Evolutionary conservation across 2,797 vertebrate species (phyloP).

Genomic region (Merluccius polli): DNA sequence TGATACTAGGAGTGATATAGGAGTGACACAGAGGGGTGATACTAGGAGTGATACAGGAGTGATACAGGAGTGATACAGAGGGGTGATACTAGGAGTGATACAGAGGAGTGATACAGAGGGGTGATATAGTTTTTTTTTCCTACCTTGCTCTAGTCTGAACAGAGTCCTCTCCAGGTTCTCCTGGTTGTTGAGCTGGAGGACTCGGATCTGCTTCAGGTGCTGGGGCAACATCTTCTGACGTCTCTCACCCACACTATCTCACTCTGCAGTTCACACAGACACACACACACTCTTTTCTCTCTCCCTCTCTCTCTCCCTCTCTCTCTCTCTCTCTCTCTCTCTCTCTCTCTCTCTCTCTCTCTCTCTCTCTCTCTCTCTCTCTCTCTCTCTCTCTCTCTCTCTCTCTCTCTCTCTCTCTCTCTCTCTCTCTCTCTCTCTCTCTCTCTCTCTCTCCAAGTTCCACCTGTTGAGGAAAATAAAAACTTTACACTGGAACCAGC

Average conservation of each 20-base stretch:
- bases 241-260: constrained; percentile 22
- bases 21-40: too few relatives aligned
- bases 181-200: constrained; percentile 85
- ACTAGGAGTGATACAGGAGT: not conserved
- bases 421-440: too few relatives aligned
- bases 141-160: constrained; percentile 94
- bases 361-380: too few relatives aligned
- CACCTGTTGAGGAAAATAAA: too few relatives aligned
- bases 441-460: too few relatives aligned
- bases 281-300: too few relatives aligned
- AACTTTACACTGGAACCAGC: too few relatives aligned
- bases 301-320: not conserved
- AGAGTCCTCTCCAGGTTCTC: constrained; percentile 87
- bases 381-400: too few relatives aligned
- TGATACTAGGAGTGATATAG: too few relatives aligned
- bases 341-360: too few relatives aligned
- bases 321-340: not conserved
- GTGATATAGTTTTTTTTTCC: not conserved
- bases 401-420: too few relatives aligned
- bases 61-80: not conserved
- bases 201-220: constrained; percentile 80
- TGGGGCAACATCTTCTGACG: constrained; percentile 73
- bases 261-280: not conserved
- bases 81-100: not conserved
- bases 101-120: not conserved